Evolutionary conservation across 2,888 invertebrate species (phyloP), one percentile per base, ranked within the genome.

Genomic region (Steinernema hermaphroditum): DNA sequence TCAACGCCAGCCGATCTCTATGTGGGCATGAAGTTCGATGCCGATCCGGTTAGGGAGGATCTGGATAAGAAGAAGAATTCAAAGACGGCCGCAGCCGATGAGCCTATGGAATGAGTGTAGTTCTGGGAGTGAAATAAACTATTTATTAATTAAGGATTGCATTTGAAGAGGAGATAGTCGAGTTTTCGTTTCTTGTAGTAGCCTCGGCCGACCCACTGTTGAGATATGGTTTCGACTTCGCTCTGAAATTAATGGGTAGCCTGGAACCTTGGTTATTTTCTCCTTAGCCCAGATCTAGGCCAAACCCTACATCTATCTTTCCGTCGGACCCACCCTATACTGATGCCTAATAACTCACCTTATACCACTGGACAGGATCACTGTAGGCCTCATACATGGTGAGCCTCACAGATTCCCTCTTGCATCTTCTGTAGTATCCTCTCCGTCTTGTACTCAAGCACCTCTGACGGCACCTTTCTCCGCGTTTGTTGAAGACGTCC

Each of bases 91-190:
- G 32, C 32, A 32, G 4, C 54, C 8, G 22, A 19, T 16, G 46
- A 46, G 46, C n/a, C 46, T 1, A 32, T 32, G 62, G 62, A 50
- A 24, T 50, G 12, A 22, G 19, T 12, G 24, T 9, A 46, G 46
- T 9, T 4, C 22, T n/a, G n/a, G n/a, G n/a, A n/a, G n/a, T n/a
- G n/a, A 24, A 22, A 24, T 50, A 50, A 16, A 50, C 24, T 12
- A 22, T 46, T 2, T 46, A 19, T 62, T 62, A 24, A 27, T 32
- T n/a, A 62, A 29, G 62, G 29, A 19, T 62, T 62, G 29, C 78
- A 78, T 57, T 72, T 70, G 68, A 78, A 78, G 1, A 77, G 50
- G 14, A 79, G 57, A 73, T 78, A 74, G 27, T 75, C 75, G 27
- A 74, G 70, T 29, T 75, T 76, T 24, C 78, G 37, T 22, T 44